A percentile compares a stretch with the other conserved stretches of the same genome.
Evolutionary conservation across 2,888 invertebrate species (phyloP).

Genomic region (Himalopsyche anomala): DNA sequence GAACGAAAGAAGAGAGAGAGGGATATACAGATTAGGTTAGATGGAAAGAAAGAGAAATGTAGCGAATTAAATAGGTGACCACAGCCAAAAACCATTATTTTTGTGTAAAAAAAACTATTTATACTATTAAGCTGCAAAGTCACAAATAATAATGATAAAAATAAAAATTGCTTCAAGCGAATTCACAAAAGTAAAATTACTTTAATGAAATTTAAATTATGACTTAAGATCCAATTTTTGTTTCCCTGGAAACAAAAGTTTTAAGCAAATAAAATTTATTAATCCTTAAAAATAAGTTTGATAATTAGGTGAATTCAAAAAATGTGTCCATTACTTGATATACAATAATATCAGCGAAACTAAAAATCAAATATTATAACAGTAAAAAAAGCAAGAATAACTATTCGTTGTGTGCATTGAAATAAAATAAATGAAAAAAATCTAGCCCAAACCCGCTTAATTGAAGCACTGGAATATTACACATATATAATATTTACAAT

Average conservation of each 20-base stretch:
- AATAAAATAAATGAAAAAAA: neutral
- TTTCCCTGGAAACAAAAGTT: too few species aligned
- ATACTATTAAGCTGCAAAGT: neutral
- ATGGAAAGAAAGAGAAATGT: constrained; percentile 63
- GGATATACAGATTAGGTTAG: constrained; percentile 55
- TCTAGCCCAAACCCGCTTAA: constrained; percentile 36
- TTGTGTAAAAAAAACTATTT: neutral
- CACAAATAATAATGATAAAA: neutral
- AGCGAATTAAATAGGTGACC: constrained; percentile 40
- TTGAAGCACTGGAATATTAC: constrained; percentile 17
- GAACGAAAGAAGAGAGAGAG: constrained; percentile 73
- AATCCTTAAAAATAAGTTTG: too few species aligned
- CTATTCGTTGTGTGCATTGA: neutral
- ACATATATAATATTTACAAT: constrained; percentile 60
- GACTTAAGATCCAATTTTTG: too few species aligned
- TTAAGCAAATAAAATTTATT: too few species aligned
- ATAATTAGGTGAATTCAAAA: too few species aligned
- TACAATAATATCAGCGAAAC: too few species aligned
- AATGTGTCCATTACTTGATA: too few species aligned
- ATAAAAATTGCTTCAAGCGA: neutral
- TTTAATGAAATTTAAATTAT: too few species aligned
- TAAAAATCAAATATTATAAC: neutral
- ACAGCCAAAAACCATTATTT: constrained; percentile 27
- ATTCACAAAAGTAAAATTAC: neutral
- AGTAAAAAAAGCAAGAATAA: constrained; percentile 11